Evolutionary conservation across 2,797 vertebrate species (phyloP), one percentile per base, ranked within the genome.

Genomic region (Cirrhinus mrigala): DNA sequence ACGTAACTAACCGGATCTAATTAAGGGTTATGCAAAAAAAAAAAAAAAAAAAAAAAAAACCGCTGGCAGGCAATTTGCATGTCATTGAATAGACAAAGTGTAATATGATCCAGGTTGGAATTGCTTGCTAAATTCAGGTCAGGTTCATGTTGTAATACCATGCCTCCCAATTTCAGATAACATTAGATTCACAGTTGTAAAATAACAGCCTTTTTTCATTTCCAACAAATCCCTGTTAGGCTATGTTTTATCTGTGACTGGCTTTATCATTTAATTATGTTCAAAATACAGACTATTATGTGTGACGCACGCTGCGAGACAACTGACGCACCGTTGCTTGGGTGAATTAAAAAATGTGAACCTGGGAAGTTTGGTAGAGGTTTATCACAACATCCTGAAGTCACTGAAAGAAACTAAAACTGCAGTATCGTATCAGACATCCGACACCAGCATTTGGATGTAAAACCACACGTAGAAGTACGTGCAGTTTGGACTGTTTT

Each of bases 241-340:
- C 75, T 66, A 29, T 70, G 54, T 44, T 86, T 64, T 83, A 79
- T 79, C 85, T 79, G 48, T 29, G 33, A 44, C 2, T 40, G 44
- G 24, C 27, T 88, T 85, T 85, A 85, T 82, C 79, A 85, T 82
- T 88, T 88, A 88, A 88, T 82, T 88, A 82, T 50, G 48, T 85
- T 88, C n/a, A 88, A 85, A 85, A 85, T 79, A 64, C 46, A 73
- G 56, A 66, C 79, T 73, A 83, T 79, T 74, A 83, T 83, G 76
- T 48, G 50, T 85, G 79, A 88, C 79, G 37, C 56, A 82, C 9
- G 18, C 14, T 10, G 22, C 22, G 62, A 77, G 44, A 84, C 18
- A 54, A 44, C 62, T 81, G 71, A 85, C 86, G 22, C 69, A 58
- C 54, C n/a, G 0, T 81, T 85, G 52, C 52, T 77, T n/a, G 44